Conservation (phyloP, 2,888 invertebrate species). For the Dryobotodes eremita region DNA sequence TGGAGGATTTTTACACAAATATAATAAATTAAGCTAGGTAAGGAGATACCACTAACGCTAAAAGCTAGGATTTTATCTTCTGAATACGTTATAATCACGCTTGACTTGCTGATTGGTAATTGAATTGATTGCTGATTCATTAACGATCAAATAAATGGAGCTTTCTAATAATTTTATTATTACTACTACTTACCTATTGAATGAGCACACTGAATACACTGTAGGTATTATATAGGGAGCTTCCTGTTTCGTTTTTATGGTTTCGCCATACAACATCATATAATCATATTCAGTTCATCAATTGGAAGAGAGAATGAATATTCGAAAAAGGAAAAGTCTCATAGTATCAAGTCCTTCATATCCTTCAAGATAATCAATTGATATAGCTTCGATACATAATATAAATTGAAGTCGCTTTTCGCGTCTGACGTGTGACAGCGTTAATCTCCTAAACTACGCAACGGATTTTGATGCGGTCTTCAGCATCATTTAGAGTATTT, state of each 20-base stretch:
- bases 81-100: neutral
- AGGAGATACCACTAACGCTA: no score
- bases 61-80: neutral
- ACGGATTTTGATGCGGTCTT: neutral
- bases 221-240: neutral
- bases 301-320: neutral
- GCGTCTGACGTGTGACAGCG: neutral
- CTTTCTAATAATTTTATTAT: constrained; percentile 1
- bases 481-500: neutral
- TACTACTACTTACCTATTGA: neutral
- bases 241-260: constrained; percentile 2
- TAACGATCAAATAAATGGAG: neutral
- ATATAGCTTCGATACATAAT: neutral
- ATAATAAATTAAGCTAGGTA: neutral
- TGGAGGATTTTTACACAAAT: neutral
- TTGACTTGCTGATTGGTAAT: neutral
- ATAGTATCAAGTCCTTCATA: neutral
- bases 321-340: neutral
- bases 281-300: constrained; percentile 7
- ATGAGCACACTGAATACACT: constrained; percentile 8
- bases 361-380: constrained; percentile 19
- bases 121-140: neutral
- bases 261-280: neutral
- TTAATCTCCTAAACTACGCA: neutral
- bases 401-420: neutral